These are phyloP conservation scores for Pampus argenteus DNA, from an alignment of 2,797 vertebrate genomes.

Conservation along the genomic window DNA sequence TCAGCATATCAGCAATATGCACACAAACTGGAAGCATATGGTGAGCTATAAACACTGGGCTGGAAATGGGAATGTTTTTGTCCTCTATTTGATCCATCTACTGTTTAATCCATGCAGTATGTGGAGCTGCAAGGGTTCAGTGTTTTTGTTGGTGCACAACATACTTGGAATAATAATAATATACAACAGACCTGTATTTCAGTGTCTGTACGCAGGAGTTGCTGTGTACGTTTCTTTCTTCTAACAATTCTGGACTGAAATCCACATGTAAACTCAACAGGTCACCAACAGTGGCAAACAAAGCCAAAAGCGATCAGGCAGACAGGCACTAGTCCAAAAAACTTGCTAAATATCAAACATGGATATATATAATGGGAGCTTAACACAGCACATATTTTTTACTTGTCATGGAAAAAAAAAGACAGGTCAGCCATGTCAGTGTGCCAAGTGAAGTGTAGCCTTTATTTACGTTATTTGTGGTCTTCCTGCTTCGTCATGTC, in stretches of 20 bases:
- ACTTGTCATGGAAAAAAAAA: not conserved
- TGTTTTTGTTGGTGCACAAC: slow-evolving; percentile 84
- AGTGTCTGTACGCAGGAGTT: not conserved
- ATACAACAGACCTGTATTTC: not conserved
- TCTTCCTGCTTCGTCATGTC: not conserved
- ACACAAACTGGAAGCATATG: slow-evolving; percentile 72
- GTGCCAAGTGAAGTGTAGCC: not conserved
- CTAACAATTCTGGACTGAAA: slow-evolving; percentile 6
- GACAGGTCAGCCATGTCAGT: not conserved
- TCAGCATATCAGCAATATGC: slow-evolving; percentile 41
- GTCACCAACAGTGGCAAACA: slow-evolving; percentile 8
- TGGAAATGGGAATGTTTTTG: slow-evolving; percentile 11
- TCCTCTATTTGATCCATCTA: slow-evolving; percentile 25
- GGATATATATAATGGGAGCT: not conserved
- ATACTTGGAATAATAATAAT: slow-evolving; percentile 75
- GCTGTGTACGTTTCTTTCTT: slow-evolving; percentile 1
- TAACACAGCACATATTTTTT: not conserved
- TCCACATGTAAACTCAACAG: slow-evolving; percentile 15
- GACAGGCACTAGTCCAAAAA: slow-evolving; percentile 9
- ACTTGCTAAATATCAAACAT: not conserved
- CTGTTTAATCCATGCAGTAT: slow-evolving; percentile 73
- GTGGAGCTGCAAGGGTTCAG: slow-evolving; percentile 85
- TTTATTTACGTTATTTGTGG: not conserved
- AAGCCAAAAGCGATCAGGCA: not conserved
- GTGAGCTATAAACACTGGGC: slow-evolving; percentile 46